Conservation (phyloP, 2,888 invertebrate genomes). For the Napeogenes sylphis region DNA sequence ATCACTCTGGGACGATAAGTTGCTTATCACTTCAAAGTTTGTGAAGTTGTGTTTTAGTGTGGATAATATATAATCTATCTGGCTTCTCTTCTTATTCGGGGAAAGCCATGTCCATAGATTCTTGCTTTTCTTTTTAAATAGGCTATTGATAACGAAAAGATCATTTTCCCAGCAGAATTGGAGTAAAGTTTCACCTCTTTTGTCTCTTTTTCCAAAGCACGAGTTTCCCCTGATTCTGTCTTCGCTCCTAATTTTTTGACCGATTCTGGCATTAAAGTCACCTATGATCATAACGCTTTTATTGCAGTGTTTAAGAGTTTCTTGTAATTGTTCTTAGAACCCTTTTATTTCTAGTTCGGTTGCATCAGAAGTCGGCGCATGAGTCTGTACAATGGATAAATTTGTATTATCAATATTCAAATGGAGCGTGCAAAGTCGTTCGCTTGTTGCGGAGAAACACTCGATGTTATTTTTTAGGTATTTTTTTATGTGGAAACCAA, state of each 20-base stretch:
- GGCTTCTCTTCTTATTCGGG: conserved; percentile 18
- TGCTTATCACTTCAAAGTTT: conserved; percentile 10
- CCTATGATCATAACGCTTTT: no score
- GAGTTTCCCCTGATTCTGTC: conserved; percentile 20
- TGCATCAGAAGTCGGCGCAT: conserved; percentile 6
- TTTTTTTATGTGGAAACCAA: conserved; percentile 24
- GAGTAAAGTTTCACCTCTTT: conserved; percentile 25
- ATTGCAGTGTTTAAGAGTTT: no score
- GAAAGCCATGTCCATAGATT: conserved; percentile 21
- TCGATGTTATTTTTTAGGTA: conserved; percentile 15
- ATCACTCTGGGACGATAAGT: conserved; percentile 18
- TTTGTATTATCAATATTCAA: conserved; percentile 12
- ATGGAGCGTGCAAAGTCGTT: conserved; percentile 17
- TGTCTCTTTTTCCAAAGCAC: conserved; percentile 29
- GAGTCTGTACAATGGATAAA: conserved; percentile 16
- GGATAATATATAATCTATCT: conserved; percentile 19
- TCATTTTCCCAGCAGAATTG: conserved; percentile 26
- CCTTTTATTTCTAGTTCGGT: no score
- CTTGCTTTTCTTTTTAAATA: conserved; percentile 27
- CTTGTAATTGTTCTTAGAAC: no score
- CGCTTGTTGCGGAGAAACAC: conserved; percentile 14
- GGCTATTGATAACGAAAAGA: conserved; percentile 20
- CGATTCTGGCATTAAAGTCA: not conserved
- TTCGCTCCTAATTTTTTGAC: conserved; percentile 15
- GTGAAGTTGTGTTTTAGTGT: conserved; percentile 10